These are phyloP conservation scores for Uromys caudimaculatus DNA, from an alignment of 2,797 vertebrate species.

Conservation along the genomic window DNA sequence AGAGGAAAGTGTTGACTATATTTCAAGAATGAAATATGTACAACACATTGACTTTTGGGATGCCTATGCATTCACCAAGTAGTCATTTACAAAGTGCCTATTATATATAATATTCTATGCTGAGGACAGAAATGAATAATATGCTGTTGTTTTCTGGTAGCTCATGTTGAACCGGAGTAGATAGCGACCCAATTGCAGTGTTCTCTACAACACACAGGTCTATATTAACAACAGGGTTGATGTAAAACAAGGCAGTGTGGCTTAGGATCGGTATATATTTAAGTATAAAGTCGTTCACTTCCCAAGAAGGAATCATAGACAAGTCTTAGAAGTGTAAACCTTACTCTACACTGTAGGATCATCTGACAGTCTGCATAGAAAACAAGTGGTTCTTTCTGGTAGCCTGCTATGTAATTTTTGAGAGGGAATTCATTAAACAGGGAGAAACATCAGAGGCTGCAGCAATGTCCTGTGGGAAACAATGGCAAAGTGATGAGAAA, in stretches of 20 bases:
- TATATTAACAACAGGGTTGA: background rate
- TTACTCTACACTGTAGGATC: background rate
- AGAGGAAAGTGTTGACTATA: constrained; percentile 22
- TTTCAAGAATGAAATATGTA: constrained; percentile 55
- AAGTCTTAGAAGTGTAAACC: background rate
- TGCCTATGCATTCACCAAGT: constrained; percentile 40
- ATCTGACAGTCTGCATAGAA: background rate
- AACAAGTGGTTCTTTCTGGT: background rate
- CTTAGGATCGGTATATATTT: background rate
- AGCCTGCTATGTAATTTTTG: background rate
- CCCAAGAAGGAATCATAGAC: background rate
- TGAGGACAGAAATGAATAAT: constrained; percentile 30
- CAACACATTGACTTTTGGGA: background rate
- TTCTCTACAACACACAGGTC: background rate
- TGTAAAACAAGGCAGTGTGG: background rate
- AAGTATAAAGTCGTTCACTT: background rate
- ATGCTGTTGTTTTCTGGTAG: background rate
- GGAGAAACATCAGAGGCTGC: background rate
- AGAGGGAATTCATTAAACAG: background rate
- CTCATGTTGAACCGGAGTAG: background rate
- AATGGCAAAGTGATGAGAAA: background rate
- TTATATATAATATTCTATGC: background rate
- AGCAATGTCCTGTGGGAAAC: background rate
- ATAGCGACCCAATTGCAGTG: background rate
- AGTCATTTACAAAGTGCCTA: background rate